phyloP scores from a whole-genome alignment of 2,113 vertebrate species.

The Cebidichthys violaceus region DNA sequence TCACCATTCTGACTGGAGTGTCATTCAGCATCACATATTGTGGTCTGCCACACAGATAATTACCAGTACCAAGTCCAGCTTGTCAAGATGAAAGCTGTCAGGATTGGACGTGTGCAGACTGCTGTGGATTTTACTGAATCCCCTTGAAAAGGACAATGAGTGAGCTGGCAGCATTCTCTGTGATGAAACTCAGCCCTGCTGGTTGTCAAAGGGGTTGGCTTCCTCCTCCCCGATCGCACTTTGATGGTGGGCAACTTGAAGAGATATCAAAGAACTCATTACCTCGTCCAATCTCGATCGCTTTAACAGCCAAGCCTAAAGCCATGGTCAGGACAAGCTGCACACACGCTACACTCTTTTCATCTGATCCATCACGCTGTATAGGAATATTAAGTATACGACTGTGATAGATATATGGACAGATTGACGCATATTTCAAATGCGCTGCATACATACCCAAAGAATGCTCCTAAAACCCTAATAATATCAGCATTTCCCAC shows the following conservation, averaged over 20 bases:
- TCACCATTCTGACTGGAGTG: not conserved
- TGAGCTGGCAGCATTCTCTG: not conserved
- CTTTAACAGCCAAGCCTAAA: not conserved
- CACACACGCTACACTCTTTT: not conserved
- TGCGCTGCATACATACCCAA: no score
- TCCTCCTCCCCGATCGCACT: not conserved
- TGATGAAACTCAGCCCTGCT: not conserved
- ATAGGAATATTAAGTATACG: not conserved
- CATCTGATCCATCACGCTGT: not conserved
- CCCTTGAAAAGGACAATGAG: conserved; percentile 31
- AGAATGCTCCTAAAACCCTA: no score
- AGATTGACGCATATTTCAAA: no score
- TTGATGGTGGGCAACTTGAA: conserved; percentile 32
- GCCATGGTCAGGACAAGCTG: not conserved
- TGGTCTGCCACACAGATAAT: conserved; percentile 14
- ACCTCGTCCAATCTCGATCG: not conserved
- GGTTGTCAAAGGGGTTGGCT: not conserved
- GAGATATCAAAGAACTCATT: conserved; percentile 18
- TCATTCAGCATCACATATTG: conserved; percentile 1
- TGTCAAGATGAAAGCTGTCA: not conserved
- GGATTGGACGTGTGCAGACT: not conserved
- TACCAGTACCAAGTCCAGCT: not conserved
- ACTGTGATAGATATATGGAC: not conserved
- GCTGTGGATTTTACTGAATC: conserved; percentile 16
- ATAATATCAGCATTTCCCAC: no score